Evolutionary conservation across 2,888 invertebrate species (phyloP).

Genomic region (Drosophila cyrtoloma): DNA sequence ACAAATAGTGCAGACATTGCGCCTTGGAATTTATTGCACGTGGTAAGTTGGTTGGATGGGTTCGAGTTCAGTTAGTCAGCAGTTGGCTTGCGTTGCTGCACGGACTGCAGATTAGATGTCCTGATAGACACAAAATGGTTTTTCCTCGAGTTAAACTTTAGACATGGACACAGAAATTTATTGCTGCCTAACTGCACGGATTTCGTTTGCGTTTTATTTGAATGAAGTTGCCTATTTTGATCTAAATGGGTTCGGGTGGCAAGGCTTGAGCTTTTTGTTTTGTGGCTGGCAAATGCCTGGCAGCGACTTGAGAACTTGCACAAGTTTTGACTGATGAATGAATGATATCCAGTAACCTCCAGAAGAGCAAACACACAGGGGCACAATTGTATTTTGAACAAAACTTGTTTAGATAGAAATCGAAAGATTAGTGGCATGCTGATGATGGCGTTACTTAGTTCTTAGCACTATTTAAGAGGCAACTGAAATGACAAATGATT

Average conservation of each 20-base stretch:
- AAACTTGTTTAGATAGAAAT: conserved; percentile 36
- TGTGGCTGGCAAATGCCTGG: conserved; percentile 62
- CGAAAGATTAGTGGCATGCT: conserved; percentile 9
- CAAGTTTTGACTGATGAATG: conserved; percentile 58
- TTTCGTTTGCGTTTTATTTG: conserved; percentile 51
- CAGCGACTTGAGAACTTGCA: conserved; percentile 44
- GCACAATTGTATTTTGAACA: conserved; percentile 1
- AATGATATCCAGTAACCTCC: conserved; percentile 14
- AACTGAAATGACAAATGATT: neutral
- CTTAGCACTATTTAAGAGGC: neutral
- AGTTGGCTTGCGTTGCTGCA: conserved; percentile 48
- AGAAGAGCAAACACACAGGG: neutral
- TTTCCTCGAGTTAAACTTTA: conserved; percentile 70
- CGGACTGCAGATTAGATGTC: conserved; percentile 75
- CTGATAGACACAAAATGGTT: conserved; percentile 75
- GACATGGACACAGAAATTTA: conserved; percentile 72
- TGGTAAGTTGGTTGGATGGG: conserved; percentile 70
- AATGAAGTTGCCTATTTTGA: conserved; percentile 56
- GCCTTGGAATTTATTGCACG: conserved; percentile 77
- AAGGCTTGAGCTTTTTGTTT: conserved; percentile 34
- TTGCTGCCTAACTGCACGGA: conserved; percentile 64
- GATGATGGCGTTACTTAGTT: neutral
- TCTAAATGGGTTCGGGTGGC: conserved; percentile 44
- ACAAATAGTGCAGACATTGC: conserved; percentile 76
- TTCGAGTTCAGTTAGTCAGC: conserved; percentile 47